phyloP scores from a whole-genome alignment of 2,797 vertebrate species.

The Poeciliopsis paucimaculata region DNA sequence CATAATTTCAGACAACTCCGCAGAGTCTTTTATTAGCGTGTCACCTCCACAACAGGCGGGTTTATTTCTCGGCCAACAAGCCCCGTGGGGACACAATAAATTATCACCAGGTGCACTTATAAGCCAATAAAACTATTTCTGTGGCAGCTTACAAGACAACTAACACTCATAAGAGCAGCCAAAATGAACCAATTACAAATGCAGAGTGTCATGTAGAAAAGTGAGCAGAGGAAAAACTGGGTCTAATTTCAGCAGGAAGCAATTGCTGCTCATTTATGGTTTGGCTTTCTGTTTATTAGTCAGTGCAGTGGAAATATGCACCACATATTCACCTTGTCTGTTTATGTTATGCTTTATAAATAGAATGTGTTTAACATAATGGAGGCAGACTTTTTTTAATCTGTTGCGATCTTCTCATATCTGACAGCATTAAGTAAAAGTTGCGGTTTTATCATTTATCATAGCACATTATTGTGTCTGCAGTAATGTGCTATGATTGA shows the following conservation, averaged over 20 bases:
- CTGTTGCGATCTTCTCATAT: not conserved
- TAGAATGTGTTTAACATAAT: not conserved
- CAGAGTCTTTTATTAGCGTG: constrained; percentile 1
- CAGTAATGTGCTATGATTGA: too few relatives aligned
- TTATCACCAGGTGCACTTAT: constrained; percentile 7
- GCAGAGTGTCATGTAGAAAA: not conserved
- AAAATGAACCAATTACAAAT: not conserved
- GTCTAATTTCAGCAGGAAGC: not conserved
- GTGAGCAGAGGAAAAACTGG: not conserved
- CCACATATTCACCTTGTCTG: not conserved
- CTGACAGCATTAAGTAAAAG: not conserved
- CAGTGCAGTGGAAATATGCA: not conserved
- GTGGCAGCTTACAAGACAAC: constrained; percentile 2
- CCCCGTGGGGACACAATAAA: constrained; percentile 1
- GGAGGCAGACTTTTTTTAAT: not conserved
- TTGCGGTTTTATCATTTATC: not conserved
- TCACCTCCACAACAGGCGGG: not conserved
- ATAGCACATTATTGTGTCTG: not conserved
- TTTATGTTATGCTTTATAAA: not conserved
- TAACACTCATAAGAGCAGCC: constrained; percentile 6
- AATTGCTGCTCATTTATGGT: not conserved
- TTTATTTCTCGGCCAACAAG: constrained; percentile 4
- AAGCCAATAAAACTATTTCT: constrained; percentile 8
- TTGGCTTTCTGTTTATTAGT: not conserved
- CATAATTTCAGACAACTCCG: not conserved